Conservation (phyloP, 1,140 invertebrate species). For the Branchinecta lindahli region DNA sequence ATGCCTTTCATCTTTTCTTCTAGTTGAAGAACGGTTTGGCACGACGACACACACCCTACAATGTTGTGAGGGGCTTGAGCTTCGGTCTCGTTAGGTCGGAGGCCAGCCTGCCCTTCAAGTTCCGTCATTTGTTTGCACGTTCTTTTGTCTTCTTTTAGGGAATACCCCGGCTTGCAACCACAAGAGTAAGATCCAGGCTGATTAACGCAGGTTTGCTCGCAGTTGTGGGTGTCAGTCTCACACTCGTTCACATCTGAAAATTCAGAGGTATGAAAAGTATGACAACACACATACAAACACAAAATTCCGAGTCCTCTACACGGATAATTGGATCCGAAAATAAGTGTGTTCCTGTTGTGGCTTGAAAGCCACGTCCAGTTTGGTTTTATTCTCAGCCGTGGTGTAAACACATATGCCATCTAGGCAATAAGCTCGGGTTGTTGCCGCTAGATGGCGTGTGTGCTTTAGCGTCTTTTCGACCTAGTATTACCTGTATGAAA, state of each 20-base stretch:
- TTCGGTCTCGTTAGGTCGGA: constrained; percentile 14
- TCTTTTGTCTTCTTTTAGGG: constrained; percentile 39
- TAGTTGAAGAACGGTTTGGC: constrained; percentile 40
- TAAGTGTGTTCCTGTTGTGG: too few relatives aligned
- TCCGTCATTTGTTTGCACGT: constrained; percentile 36
- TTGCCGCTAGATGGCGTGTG: too few relatives aligned
- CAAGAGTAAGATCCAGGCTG: constrained; percentile 40
- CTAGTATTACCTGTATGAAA: too few relatives aligned
- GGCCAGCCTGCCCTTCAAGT: constrained; percentile 20
- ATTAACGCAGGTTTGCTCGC: constrained; percentile 44
- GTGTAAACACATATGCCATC: too few relatives aligned
- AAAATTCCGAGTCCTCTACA: constrained; percentile 12
- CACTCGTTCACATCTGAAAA: constrained; percentile 53
- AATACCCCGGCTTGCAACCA: constrained; percentile 36
- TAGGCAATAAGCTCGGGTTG: too few relatives aligned
- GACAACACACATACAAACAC: not conserved
- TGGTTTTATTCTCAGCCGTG: too few relatives aligned
- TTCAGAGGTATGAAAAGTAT: not conserved
- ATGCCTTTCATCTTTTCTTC: constrained; percentile 39
- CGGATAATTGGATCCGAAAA: too few relatives aligned
- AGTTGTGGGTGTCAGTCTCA: constrained; percentile 39
- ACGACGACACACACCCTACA: constrained; percentile 38
- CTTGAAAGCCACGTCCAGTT: too few relatives aligned
- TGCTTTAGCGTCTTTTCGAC: too few relatives aligned
- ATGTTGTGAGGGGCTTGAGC: constrained; percentile 26